Evolutionary conservation across 2,113 vertebrate species (phyloP), one percentile per base, ranked within the genome.

Genomic region (Suncus etruscus): DNA sequence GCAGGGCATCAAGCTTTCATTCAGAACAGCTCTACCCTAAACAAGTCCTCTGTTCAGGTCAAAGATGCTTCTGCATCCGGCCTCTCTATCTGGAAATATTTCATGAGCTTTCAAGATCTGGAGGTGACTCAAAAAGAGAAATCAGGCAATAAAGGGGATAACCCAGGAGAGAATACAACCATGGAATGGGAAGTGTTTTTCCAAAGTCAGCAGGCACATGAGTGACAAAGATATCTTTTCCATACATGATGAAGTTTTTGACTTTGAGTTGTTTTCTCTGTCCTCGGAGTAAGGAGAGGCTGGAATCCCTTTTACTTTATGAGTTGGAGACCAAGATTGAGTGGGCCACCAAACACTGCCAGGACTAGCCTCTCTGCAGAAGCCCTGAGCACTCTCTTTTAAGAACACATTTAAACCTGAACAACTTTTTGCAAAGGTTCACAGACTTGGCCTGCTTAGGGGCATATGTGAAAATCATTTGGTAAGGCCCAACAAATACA

Each of bases 41-140:
- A 84, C 80, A 90, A 95, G 65, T 73, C 81, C 63, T 91, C 91
- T 66, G 3, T 88, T 86, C 32, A 27, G 39, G 65, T 3, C 86
- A 93, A 70, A 70, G 92, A 93, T 86, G 54, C 77, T 77, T 91
- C 86, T 88, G 86, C 76, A 61, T n/a, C 86, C 90, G 73, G 65
- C 75, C 81, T 88, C 74, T 78, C 45, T 89, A 85, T n/a, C 88
- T 95, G 80, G 15, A 79, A 91, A 92, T 87, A 89, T 90, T 79
- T 82, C 83, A 66, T 32, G 88, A 91, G 76, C 65, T 78, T 84
- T 90, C 73, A 86, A 63, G 86, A 84, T n/a, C 86, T 95, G 80
- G 12, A 78, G 86, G 93, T 87, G 54, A 31, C 32, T 50, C 78
- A 65, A 92, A 87, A 95, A 63, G 58, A 93, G 70, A 90, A 81